Conservation (phyloP, 2,888 invertebrate genomes). For the Diaprepes abbreviatus region DNA sequence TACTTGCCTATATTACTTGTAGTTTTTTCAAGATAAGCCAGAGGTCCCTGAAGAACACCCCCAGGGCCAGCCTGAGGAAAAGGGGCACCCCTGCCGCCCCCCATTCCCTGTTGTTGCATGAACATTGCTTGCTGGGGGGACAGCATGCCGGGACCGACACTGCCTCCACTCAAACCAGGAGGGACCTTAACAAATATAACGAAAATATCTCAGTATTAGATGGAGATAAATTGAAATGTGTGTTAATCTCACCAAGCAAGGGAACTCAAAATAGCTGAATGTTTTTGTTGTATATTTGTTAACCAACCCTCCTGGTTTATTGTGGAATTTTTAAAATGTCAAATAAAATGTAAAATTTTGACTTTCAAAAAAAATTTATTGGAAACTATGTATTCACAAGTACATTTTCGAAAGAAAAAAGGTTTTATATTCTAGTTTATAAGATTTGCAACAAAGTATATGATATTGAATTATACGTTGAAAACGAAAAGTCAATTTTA, state of each 20-base stretch:
- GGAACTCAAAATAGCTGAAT: conserved; percentile 1
- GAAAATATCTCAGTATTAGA: conserved; percentile 36
- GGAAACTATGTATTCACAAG: conserved; percentile 31
- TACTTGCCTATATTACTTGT: conserved; percentile 86
- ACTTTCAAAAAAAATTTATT: conserved; percentile 35
- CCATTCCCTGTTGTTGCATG: conserved; percentile 72
- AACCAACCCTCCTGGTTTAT: conserved; percentile 61
- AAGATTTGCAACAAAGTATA: conserved; percentile 30
- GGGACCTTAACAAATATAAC: conserved; percentile 61
- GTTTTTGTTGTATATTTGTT: conserved; percentile 55
- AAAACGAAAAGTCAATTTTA: conserved; percentile 48
- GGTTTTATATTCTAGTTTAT: conserved; percentile 15
- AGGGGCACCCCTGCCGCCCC: conserved; percentile 65
- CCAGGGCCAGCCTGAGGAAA: conserved; percentile 69
- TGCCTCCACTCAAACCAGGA: conserved; percentile 60
- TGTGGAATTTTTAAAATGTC: conserved; percentile 44
- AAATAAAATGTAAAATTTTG: conserved; percentile 20
- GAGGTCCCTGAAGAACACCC: conserved; percentile 82
- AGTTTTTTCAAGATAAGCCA: conserved; percentile 90
- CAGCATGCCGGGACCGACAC: conserved; percentile 64
- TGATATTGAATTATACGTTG: conserved; percentile 21
- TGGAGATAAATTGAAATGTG: background rate
- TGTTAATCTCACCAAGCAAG: background rate
- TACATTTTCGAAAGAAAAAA: conserved; percentile 23
- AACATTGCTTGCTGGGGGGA: conserved; percentile 71